phyloP scores from a whole-genome alignment of 2,797 vertebrate species.

The Silurus lanzhouensis region DNA sequence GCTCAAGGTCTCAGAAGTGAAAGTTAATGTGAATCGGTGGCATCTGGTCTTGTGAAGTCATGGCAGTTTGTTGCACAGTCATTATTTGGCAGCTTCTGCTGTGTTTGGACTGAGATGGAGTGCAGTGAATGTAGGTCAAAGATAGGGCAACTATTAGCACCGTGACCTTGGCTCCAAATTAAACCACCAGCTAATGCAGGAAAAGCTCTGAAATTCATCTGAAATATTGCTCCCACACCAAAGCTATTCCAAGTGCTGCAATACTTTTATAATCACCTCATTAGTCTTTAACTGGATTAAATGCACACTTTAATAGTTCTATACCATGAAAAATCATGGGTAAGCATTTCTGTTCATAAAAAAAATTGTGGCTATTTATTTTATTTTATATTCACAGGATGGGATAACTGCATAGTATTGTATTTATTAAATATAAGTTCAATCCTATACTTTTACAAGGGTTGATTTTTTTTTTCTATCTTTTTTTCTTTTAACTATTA shows the following conservation, averaged over 20 bases:
- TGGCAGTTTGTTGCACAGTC: conserved; percentile 50
- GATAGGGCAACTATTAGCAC: conserved; percentile 2
- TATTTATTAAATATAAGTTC: not conserved
- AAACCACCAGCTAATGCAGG: not conserved
- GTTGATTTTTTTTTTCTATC: not conserved
- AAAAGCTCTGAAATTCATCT: not conserved
- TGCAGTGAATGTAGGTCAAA: conserved; percentile 39
- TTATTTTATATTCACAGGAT: not conserved
- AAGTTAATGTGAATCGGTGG: conserved; percentile 8
- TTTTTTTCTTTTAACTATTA: too few relatives aligned
- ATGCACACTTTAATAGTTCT: not conserved
- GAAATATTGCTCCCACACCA: not conserved
- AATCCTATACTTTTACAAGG: not conserved
- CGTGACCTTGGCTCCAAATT: not conserved
- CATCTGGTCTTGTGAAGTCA: conserved; percentile 48
- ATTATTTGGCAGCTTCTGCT: conserved; percentile 54
- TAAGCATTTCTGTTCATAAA: not conserved
- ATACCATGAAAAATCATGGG: not conserved
- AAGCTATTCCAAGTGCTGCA: not conserved
- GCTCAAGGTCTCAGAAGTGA: not conserved
- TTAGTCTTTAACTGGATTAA: not conserved
- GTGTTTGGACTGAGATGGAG: conserved; percentile 51
- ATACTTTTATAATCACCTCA: not conserved
- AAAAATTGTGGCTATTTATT: not conserved
- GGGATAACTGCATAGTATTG: not conserved